These are phyloP conservation scores for Ursus arctos DNA, from an alignment of 2,113 vertebrate species.

Conservation along the genomic window DNA sequence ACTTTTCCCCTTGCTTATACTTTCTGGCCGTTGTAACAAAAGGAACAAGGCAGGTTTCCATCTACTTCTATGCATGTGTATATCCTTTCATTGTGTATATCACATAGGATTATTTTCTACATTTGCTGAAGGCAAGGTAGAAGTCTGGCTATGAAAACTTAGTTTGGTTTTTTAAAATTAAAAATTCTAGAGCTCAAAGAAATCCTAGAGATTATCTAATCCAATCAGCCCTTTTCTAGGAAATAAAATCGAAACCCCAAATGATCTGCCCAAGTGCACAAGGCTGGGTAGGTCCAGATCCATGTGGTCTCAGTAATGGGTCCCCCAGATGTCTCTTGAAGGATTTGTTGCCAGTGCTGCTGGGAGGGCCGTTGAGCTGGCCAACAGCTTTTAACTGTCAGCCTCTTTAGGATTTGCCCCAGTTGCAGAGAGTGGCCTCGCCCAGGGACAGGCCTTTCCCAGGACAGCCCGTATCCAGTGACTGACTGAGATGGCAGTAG, in stretches of 20 bases:
- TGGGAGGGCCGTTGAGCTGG: not conserved
- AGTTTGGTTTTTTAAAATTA: not conserved
- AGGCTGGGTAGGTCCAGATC: not conserved
- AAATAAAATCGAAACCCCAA: not conserved
- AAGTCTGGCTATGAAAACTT: slow-evolving; percentile 33
- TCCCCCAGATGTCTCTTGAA: not conserved
- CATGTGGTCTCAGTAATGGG: not conserved
- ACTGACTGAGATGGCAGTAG: not conserved
- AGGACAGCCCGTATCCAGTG: too few relatives aligned
- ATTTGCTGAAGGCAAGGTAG: not conserved
- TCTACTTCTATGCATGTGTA: not conserved
- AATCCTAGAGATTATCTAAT: not conserved
- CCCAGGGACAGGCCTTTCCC: not conserved
- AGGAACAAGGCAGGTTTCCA: not conserved
- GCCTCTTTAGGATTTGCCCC: not conserved
- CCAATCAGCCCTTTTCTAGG: not conserved
- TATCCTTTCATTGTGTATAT: not conserved
- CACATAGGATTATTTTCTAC: not conserved
- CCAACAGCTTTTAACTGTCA: not conserved
- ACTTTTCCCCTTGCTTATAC: not conserved
- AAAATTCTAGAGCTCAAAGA: slow-evolving; percentile 3
- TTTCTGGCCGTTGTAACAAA: not conserved
- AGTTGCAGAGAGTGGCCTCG: not conserved
- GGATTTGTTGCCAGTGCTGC: not conserved
- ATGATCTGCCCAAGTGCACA: not conserved